Base-by-base conservation (phyloP, 1,140 invertebrate genomes). In the Vanessa atalanta region DNA sequence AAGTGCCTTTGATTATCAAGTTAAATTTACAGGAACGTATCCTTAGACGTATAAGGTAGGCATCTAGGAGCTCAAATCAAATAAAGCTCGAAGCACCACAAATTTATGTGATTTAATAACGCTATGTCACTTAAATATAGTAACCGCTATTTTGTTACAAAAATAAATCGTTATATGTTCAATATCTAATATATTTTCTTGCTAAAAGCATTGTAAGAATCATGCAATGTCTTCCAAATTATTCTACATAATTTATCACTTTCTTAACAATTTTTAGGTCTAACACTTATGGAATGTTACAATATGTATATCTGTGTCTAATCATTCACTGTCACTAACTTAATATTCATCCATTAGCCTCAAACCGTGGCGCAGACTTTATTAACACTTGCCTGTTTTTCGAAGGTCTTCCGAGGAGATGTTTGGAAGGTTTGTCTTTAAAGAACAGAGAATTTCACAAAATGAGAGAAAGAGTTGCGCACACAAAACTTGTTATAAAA, bases 351-450 rank as follows among this genome's bases (percentile, higher is more conserved):
- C 79, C 81, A 88, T 79, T 88, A 89, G 88, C 85, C 83, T 84
- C 81, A 89, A 88, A 87, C 81, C 84, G 86, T 89, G 82, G 86
- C 83, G 85, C 83, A 87, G 84, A 88, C 81, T 87, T 81, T 91
- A 90, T 87, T 90, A 92, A 93, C 87, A 82, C 85, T 89, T 91
- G 83, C 88, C 81, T 92, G 85, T 90, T 93, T 89, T 91, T 88
- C 89, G 83, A 93, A 95, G 95, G 94, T 95, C 94, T 95, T 93
- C 92, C 94, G 94, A 88, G 95, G 94, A 94, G 91, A 94, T 85
- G 93, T 93, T 88, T 94, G 93, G 94, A 95, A 95, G 95, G 95
- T 95, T 94, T 94, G 94, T 95, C 88, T 77, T n/a, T 82, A 88
- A 87, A 87, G 74, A 85, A 83, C 80, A 82, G 82, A 89, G 82